Base-by-base conservation (phyloP, 2,797 vertebrate species). In the Gymnocypris eckloni region DNA sequence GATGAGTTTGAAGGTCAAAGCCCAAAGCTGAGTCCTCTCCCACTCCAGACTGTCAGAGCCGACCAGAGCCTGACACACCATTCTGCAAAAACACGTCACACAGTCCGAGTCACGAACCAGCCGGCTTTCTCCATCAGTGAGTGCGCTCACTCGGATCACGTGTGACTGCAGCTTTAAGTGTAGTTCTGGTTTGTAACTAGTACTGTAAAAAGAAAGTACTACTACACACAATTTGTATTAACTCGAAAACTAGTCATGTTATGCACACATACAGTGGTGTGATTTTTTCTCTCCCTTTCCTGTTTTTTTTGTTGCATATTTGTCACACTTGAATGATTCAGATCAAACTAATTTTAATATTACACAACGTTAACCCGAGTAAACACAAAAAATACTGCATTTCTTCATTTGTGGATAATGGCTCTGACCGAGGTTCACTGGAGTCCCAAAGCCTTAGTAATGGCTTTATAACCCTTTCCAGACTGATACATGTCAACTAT, bases 21-120 rank as follows among this genome's bases (percentile, higher is more conserved):
- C 96, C 98, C 98, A 99, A 73, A 99, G 90, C 88, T 98, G 98
- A 54, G 98, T 98, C 90, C 98, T 96, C 91, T 99, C 98, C 98
- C 98, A 99, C 89, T 99, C 98, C 87, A 99, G 94, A 1, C 92
- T 96, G 79, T 99, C 98, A 0, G 98, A 98, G 91, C 96, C 97
- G 87, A 99, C 96, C 86, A 99, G 93, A 78, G 97, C 96, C 66
- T 96, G 97, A 92, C 98, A 99, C 88, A 99, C 98, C 97, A 99
- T 96, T 93, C 98, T 99, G 88, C 9, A 70, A 15, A 50, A 25
- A 28, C 18, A 69, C 41, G 0, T 50, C 37, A 70, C 69, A 83
- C 45, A 48, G 12, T 28, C 28, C 28, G 28, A 28, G 28, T n/a
- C 61, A 1, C 1, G 61, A 64, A 28, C 4, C 6, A 28, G 50